Evolutionary conservation across 2,113 vertebrate genomes (phyloP), one percentile per base, ranked within the genome.

Genomic region (Oxygymnocypris stewartii): DNA sequence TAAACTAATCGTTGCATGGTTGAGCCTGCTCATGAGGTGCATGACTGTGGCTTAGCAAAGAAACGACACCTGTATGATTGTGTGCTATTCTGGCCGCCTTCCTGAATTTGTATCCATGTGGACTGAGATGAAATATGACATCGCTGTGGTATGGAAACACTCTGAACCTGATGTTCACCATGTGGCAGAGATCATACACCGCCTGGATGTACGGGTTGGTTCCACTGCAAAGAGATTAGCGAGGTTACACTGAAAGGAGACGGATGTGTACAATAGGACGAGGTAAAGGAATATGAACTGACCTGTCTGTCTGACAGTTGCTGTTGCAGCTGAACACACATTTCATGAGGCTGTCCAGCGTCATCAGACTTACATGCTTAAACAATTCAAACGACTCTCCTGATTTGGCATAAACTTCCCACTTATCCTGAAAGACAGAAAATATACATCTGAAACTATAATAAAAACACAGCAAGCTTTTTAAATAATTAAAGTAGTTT

Each of bases 271-370:
- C 12, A 28, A 37, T 18, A 6, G 42, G 42, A 20, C 1, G 4
- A 73, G 20, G 14, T 67, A 44, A 61, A 20, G 4, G 51, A 40
- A 6, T 80, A 79, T 42, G 31, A 25, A 93, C 96, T 93, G 54
- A 98, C 97, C 95, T 92, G 85, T 94, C 73, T 0, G 89, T 92
- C 89, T 98, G 96, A 90, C 96, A 92, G 89, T 94, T 94, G 89
- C 94, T 96, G 59, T 94, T 83, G 86, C 87, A 91, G 88, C 97
- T 97, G 93, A 98, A 98, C 28, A 96, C 96, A 76, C 96, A 97
- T 90, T 97, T 97, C 96, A 98, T 93, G 86, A 97, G 95, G 89
- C 76, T 96, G 77, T 99, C 97, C 0, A 99, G 94, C 1, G 96
- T 96, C 97, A 99, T 98, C 35, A 98, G 92, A 87, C 97, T 98